Evolutionary conservation across 2,888 invertebrate species (phyloP).

Genomic region (Cremastinae sp.): DNA sequence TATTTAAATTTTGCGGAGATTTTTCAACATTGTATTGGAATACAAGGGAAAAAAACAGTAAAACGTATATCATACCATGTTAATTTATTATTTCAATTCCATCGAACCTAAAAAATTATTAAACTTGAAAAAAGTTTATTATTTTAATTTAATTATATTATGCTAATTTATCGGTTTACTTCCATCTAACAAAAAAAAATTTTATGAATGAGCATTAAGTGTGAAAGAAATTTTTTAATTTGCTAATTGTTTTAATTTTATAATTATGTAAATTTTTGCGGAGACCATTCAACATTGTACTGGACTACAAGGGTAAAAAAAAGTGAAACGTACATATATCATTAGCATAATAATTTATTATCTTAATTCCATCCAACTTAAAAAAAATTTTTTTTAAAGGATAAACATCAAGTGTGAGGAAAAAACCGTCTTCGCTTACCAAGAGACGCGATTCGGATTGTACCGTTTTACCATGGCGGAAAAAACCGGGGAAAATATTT

Average conservation of each 20-base stretch:
- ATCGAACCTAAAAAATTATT: neutral
- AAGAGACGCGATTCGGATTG: slow-evolving; percentile 9
- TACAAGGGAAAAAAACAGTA: slow-evolving; percentile 24
- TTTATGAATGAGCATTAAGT: too few relatives aligned
- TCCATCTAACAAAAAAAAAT: too few relatives aligned
- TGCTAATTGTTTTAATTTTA: slow-evolving; percentile 57
- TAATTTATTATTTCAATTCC: slow-evolving; percentile 51
- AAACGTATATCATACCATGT: slow-evolving; percentile 41
- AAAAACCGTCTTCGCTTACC: too few relatives aligned
- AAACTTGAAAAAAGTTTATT: too few relatives aligned
- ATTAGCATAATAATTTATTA: slow-evolving; percentile 32
- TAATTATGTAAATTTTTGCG: slow-evolving; percentile 44
- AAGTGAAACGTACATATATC: slow-evolving; percentile 41
- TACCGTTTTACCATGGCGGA: slow-evolving; percentile 45
- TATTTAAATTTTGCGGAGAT: slow-evolving; percentile 47
- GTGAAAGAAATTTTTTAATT: too few relatives aligned
- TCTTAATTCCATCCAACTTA: slow-evolving; percentile 37
- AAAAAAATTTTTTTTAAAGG: neutral
- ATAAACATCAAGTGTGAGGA: too few relatives aligned
- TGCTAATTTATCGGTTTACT: too few relatives aligned
- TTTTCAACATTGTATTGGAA: slow-evolving; percentile 56
- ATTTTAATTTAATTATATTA: too few relatives aligned
- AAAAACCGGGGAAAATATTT: slow-evolving; percentile 24
- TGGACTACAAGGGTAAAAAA: slow-evolving; percentile 43
- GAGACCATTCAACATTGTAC: slow-evolving; percentile 53